These are phyloP conservation scores for Marmota monax DNA, from an alignment of 2,113 vertebrate species.

Conservation along the genomic window DNA sequence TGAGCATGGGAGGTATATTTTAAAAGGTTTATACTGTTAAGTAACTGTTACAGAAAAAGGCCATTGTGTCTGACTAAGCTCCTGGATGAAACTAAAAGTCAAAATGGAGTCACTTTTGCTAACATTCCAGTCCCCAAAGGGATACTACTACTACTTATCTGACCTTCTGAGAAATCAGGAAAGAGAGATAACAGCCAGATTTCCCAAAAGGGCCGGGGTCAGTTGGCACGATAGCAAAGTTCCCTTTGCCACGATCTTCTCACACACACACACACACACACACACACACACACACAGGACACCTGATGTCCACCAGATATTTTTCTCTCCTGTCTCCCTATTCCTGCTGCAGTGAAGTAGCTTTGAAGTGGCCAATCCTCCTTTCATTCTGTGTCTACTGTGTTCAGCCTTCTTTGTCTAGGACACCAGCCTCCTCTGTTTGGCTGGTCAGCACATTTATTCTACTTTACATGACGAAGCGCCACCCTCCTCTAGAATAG, in stretches of 20 bases:
- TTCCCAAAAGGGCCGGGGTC: not conserved
- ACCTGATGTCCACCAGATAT: not conserved
- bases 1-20: not conserved
- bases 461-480: not conserved
- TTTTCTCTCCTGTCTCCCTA: not conserved
- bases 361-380: not conserved
- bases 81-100: not conserved
- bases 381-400: not conserved
- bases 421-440: not conserved
- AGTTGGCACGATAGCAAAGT: not conserved
- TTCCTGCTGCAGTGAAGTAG: not conserved
- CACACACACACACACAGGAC: too few species aligned
- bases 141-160: not conserved
- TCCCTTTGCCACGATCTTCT: not conserved
- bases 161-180: not conserved
- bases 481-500: not conserved
- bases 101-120: not conserved
- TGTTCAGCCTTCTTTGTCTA: not conserved
- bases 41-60: not conserved
- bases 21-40: not conserved
- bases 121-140: not conserved
- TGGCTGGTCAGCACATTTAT: too few species aligned
- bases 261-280: not conserved
- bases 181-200: not conserved
- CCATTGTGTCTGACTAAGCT: not conserved